Conservation (phyloP, 2,888 invertebrate species). For the Callimorpha dominula region DNA sequence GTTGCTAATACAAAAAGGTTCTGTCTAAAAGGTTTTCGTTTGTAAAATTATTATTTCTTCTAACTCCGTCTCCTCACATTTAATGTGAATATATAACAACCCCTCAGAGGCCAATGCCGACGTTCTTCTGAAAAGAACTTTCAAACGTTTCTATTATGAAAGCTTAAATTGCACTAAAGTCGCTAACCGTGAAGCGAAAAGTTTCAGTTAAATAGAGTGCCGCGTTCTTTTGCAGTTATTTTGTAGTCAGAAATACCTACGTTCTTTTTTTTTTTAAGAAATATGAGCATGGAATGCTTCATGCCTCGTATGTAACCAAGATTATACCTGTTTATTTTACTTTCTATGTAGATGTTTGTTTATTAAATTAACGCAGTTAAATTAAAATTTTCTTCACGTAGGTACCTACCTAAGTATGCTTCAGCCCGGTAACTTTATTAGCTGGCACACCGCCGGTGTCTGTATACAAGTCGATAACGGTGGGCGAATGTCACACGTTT, state of each 20-base stretch:
- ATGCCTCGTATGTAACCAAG: slow-evolving; percentile 12
- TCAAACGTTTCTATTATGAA: slow-evolving; percentile 64
- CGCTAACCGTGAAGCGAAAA: slow-evolving; percentile 69
- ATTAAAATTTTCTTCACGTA: slow-evolving; percentile 36
- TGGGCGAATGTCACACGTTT: slow-evolving; percentile 63
- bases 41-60: slow-evolving; percentile 16
- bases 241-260: slow-evolving; percentile 34
- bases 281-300: slow-evolving; percentile 20
- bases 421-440: slow-evolving; percentile 56
- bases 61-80: slow-evolving; percentile 20
- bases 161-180: slow-evolving; percentile 70
- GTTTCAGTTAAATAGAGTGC: slow-evolving; percentile 62
- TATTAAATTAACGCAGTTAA: slow-evolving; percentile 11
- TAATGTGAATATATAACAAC: slow-evolving; percentile 35
- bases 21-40: slow-evolving; percentile 12
- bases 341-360: slow-evolving; percentile 18
- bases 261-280: slow-evolving; percentile 21
- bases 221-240: slow-evolving; percentile 52
- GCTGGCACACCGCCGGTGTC: slow-evolving; percentile 69
- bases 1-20: slow-evolving; percentile 20
- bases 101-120: slow-evolving; percentile 35
- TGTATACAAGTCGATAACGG: slow-evolving; percentile 69
- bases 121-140: slow-evolving; percentile 40
- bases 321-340: neutral
- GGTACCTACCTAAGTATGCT: slow-evolving; percentile 34